Evolutionary conservation across 1,140 invertebrate genomes (phyloP).

Genomic region (Eueides isabella): DNA sequence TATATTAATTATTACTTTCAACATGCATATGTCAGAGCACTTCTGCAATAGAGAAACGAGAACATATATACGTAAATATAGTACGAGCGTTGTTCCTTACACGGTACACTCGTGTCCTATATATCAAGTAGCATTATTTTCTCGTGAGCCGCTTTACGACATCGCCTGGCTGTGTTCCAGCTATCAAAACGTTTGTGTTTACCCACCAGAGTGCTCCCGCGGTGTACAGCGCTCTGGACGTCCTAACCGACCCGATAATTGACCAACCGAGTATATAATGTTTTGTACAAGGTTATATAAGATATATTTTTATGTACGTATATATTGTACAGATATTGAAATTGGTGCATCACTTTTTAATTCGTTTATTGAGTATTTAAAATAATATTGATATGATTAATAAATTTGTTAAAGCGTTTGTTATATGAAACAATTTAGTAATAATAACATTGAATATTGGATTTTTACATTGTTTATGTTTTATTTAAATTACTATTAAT

Average conservation of each 20-base stretch:
- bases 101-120: slow-evolving; percentile 16
- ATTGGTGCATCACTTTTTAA: too few relatives aligned
- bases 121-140: slow-evolving; percentile 33
- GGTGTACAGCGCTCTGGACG: slow-evolving; percentile 24
- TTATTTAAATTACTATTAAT: too few relatives aligned
- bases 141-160: slow-evolving; percentile 25
- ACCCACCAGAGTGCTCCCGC: slow-evolving; percentile 25
- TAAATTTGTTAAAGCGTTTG: too few relatives aligned
- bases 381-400: too few relatives aligned
- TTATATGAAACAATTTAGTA: too few relatives aligned
- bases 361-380: too few relatives aligned
- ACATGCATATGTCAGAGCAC: neutral
- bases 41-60: neutral
- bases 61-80: neutral
- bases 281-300: neutral
- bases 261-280: slow-evolving; percentile 12
- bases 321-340: neutral
- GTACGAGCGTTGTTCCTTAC: neutral
- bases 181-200: slow-evolving; percentile 53
- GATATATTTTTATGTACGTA: neutral
- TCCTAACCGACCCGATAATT: slow-evolving; percentile 17
- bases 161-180: slow-evolving; percentile 52
- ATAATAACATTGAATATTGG: too few relatives aligned
- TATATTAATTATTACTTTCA: too few relatives aligned
- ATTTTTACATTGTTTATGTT: too few relatives aligned